Evolutionary conservation across 2,797 vertebrate species (phyloP).

Genomic region (Sebastes oblongus): DNA sequence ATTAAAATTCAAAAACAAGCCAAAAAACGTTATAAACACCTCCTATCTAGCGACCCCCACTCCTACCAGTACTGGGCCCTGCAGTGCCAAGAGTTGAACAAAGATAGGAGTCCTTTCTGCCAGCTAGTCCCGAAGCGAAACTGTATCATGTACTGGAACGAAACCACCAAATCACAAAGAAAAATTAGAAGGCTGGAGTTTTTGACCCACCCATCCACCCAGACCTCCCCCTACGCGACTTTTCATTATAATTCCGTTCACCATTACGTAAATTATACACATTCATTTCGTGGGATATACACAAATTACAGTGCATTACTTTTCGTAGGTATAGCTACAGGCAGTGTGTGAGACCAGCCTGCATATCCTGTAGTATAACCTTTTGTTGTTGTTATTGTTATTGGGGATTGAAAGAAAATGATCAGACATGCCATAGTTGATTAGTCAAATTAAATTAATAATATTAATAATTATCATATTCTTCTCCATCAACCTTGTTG

Average conservation of each 20-base stretch:
- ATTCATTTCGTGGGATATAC: no score
- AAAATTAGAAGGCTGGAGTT: rapidly evolving
- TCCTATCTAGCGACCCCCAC: not conserved
- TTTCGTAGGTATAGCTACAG: no score
- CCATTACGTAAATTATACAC: no score
- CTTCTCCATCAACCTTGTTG: not conserved
- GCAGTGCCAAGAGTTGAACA: not conserved
- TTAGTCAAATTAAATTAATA: not conserved
- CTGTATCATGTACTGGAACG: not conserved
- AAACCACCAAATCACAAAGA: not conserved
- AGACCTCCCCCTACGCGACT: rapidly evolving
- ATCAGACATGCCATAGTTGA: no score
- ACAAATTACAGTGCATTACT: no score
- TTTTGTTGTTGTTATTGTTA: not conserved
- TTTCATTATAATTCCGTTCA: no score
- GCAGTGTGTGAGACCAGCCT: no score
- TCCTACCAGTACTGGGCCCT: not conserved
- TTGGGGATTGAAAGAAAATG: no score
- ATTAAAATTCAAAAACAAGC: not conserved
- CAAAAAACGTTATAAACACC: not conserved
- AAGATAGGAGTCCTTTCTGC: not conserved
- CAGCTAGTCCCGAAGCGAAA: not conserved
- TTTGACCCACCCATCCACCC: no score
- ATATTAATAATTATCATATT: not conserved
- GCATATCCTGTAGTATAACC: no score